Evolutionary conservation across 2,797 vertebrate species (phyloP).

Genomic region (Liasis olivaceus): DNA sequence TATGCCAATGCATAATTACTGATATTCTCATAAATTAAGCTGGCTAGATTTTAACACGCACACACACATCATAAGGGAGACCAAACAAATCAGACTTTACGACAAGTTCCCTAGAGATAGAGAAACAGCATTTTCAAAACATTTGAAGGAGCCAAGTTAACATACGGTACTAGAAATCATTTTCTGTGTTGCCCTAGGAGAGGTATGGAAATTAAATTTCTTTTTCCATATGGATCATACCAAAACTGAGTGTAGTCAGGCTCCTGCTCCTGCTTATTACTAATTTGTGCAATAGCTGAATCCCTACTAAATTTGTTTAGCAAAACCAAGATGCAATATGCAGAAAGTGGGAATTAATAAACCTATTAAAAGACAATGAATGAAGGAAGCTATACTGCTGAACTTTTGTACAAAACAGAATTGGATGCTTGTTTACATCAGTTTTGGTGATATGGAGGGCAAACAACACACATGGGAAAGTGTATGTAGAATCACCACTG

Average conservation of each 20-base stretch:
- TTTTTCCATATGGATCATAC: constrained; percentile 17
- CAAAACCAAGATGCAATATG: constrained; percentile 28
- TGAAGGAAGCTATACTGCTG: neutral
- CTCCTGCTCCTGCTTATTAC: constrained; percentile 16
- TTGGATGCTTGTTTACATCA: neutral
- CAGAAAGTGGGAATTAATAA: constrained; percentile 21
- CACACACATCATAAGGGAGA: constrained; percentile 7
- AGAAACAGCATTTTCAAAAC: constrained; percentile 12
- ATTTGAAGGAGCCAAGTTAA: neutral
- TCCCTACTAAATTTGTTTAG: neutral
- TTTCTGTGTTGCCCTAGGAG: constrained; percentile 20
- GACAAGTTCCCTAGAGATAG: constrained; percentile 22
- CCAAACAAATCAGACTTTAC: constrained; percentile 25
- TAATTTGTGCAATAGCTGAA: constrained; percentile 37
- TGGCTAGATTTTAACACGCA: constrained; percentile 23
- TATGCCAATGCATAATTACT: constrained; percentile 32
- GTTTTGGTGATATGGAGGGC: neutral
- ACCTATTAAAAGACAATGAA: neutral
- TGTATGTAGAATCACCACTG: neutral
- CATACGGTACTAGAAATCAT: constrained; percentile 13
- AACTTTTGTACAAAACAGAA: constrained; percentile 5
- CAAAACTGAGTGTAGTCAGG: constrained; percentile 35
- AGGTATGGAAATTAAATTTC: constrained; percentile 20
- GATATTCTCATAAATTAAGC: constrained; percentile 53
- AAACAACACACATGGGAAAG: neutral